A percentile compares a stretch with the other conserved stretches of the same genome.
phyloP scores from a whole-genome alignment of 2,797 vertebrate species.

The Trematomus bernacchii region DNA sequence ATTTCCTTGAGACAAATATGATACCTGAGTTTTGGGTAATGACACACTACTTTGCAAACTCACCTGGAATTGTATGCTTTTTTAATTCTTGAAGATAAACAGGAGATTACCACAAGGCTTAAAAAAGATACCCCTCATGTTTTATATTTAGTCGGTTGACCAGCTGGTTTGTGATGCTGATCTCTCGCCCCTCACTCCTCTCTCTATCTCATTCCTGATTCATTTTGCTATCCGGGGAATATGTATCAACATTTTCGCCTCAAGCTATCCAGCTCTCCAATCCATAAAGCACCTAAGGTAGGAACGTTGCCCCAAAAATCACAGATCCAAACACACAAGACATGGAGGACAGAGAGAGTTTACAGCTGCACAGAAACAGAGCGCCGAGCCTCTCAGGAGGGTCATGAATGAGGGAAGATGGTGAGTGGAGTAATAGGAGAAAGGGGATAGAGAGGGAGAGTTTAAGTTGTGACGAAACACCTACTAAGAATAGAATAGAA shows the following conservation, averaged over 20 bases:
- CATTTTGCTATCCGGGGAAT: conserved; percentile 35
- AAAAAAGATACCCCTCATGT: conserved; percentile 46
- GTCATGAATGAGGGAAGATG: conserved; percentile 5
- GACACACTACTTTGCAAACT: too few relatives aligned
- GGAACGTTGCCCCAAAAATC: conserved; percentile 21
- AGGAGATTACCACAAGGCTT: background rate
- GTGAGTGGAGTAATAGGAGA: conserved; percentile 5
- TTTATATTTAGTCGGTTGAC: conserved; percentile 48
- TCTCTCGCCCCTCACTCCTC: conserved; percentile 7
- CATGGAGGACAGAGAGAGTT: conserved; percentile 39
- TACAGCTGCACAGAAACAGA: conserved; percentile 25
- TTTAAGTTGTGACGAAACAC: too few relatives aligned
- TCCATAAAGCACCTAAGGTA: conserved; percentile 38
- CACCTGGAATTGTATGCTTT: too few relatives aligned
- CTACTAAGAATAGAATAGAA: too few relatives aligned
- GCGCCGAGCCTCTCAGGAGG: conserved; percentile 30
- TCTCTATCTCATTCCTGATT: conserved; percentile 26
- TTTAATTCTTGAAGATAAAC: too few relatives aligned
- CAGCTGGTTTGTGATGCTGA: conserved; percentile 44
- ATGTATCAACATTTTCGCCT: conserved; percentile 48
- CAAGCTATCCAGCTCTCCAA: conserved; percentile 28
- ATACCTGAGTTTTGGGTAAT: too few relatives aligned
- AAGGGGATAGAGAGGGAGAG: background rate
- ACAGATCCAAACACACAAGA: conserved; percentile 10
- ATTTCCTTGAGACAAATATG: too few relatives aligned